Evolutionary conservation across 2,113 vertebrate species (phyloP).

Genomic region (Monarcha castaneiventris): DNA sequence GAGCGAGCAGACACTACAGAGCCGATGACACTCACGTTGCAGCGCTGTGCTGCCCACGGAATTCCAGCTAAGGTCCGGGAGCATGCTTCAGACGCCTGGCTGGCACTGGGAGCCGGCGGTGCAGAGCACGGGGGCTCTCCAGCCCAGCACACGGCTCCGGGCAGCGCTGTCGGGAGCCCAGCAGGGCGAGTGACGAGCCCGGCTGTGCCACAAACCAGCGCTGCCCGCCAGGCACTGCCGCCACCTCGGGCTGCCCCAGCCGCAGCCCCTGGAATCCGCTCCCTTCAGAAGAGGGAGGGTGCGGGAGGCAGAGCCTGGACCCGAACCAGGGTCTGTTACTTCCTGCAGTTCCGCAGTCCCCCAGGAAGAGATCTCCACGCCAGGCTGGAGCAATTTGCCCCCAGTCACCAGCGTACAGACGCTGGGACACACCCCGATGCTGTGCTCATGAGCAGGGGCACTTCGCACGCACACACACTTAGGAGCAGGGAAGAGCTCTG

Average conservation of each 20-base stretch:
- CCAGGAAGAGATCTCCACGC: accelerated
- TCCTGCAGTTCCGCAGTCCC: neutral
- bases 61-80: neutral
- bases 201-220: accelerated
- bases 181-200: neutral
- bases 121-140: neutral
- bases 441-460: neutral
- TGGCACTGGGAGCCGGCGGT: accelerated
- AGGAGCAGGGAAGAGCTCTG: neutral
- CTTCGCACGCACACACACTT: neutral
- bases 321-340: too few species aligned
- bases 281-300: too few species aligned
- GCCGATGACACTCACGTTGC: accelerated
- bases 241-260: neutral
- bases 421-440: neutral
- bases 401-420: too few species aligned
- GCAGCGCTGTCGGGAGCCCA: neutral
- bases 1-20: accelerated
- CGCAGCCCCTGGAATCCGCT: neutral
- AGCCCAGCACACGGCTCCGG: accelerated
- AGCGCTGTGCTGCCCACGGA: neutral
- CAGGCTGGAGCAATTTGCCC: neutral
- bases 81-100: accelerated
- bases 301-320: neutral
- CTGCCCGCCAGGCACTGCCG: accelerated